Evolutionary conservation across 2,888 invertebrate species (phyloP).

Genomic region (Lochmaea capreae): DNA sequence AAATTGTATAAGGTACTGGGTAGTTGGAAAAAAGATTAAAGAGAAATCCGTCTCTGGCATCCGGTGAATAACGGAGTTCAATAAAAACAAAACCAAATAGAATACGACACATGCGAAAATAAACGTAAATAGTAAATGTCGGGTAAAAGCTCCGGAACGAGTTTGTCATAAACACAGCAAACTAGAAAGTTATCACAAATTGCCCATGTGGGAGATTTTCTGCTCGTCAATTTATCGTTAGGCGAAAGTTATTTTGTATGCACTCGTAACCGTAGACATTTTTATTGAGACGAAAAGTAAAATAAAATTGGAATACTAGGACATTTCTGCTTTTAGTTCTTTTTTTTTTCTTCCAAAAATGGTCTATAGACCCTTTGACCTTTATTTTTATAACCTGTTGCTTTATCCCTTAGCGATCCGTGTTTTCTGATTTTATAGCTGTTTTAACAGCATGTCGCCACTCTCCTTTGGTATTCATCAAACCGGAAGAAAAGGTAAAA

Average conservation of each 20-base stretch:
- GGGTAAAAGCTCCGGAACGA: conserved; percentile 27
- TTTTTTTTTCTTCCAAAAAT: not conserved
- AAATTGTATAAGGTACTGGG: not conserved
- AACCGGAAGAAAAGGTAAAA: conserved; percentile 1
- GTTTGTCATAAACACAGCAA: conserved; percentile 13
- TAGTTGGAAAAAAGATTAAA: not conserved
- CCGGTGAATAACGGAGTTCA: not conserved
- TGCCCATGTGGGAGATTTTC: conserved; percentile 17
- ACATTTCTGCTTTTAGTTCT: too few relatives aligned
- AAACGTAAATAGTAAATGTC: conserved; percentile 23
- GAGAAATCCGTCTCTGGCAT: not conserved
- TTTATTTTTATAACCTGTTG: not conserved
- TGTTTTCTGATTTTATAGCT: conserved; percentile 6
- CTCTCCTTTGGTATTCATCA: not conserved
- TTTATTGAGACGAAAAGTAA: not conserved
- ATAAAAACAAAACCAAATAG: conserved; percentile 7
- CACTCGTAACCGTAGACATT: not conserved
- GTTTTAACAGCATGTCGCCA: conserved; percentile 8
- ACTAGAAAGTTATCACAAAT: conserved; percentile 16
- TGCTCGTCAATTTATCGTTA: conserved; percentile 15
- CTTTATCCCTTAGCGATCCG: not conserved
- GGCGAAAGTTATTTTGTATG: not conserved
- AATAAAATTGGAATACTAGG: too few relatives aligned
- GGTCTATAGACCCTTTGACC: not conserved
- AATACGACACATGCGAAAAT: conserved; percentile 19